phyloP scores from a whole-genome alignment of 2,113 vertebrate genomes.

The Odocoileus virginianus region DNA sequence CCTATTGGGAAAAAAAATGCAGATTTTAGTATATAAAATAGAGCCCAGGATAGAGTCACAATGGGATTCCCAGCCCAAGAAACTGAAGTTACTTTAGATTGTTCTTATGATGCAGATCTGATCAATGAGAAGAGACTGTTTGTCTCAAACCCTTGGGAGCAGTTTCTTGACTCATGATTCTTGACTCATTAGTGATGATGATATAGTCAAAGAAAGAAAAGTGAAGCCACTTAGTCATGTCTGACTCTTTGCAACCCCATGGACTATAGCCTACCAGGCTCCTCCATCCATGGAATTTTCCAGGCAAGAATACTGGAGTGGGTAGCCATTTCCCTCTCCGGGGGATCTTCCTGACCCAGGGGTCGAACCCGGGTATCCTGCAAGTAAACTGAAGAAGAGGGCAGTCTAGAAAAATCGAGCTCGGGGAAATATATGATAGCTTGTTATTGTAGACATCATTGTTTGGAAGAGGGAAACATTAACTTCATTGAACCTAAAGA shows the following conservation, averaged over 20 bases:
- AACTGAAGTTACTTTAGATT: background rate
- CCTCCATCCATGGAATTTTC: background rate
- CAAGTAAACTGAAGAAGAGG: background rate
- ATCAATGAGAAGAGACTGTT: background rate
- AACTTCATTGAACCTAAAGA: background rate
- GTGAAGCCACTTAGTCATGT: background rate
- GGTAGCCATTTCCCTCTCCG: background rate
- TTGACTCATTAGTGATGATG: background rate
- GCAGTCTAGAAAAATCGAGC: background rate
- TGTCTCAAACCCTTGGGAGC: background rate
- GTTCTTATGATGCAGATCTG: background rate
- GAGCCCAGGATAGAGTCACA: background rate
- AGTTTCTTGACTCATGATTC: background rate
- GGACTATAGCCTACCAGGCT: background rate
- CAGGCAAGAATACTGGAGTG: background rate
- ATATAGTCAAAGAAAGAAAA: background rate
- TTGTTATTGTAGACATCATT: background rate
- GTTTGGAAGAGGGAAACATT: background rate
- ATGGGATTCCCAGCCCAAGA: background rate
- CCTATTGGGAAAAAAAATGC: background rate
- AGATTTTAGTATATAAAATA: background rate
- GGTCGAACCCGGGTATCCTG: fast-evolving
- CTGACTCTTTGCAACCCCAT: background rate
- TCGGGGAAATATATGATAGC: background rate
- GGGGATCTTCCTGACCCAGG: background rate